Evolutionary conservation across 2,888 invertebrate species (phyloP).

Genomic region (Calameuta pallipes): DNA sequence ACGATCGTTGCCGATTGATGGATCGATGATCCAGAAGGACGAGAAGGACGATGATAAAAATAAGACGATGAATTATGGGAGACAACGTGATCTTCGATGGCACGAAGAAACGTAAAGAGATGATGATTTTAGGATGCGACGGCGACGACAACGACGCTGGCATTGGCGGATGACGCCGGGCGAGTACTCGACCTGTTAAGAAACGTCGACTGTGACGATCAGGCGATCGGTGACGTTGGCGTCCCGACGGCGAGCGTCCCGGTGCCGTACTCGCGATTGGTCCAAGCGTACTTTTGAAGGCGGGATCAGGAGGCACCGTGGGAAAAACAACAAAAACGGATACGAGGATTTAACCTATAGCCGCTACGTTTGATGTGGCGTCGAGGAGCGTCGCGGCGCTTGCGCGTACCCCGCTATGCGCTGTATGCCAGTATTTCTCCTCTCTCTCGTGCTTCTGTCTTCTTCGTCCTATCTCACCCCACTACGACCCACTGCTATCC

Average conservation of each 20-base stretch:
- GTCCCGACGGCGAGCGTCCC: slow-evolving; percentile 38
- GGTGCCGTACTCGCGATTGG: slow-evolving; percentile 51
- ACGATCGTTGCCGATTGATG: not conserved
- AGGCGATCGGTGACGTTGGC: slow-evolving; percentile 37
- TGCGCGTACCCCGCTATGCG: slow-evolving; percentile 38
- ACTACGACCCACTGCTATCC: slow-evolving; percentile 14
- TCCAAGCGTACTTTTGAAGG: slow-evolving; percentile 62
- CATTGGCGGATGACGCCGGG: slow-evolving; percentile 27
- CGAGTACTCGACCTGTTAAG: slow-evolving; percentile 29
- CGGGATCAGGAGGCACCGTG: slow-evolving; percentile 66
- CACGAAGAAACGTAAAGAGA: not conserved
- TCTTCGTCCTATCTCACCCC: not conserved
- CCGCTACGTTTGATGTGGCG: slow-evolving; percentile 63
- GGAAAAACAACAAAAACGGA: slow-evolving; percentile 63
- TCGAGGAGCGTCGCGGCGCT: slow-evolving; percentile 50
- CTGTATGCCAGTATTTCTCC: slow-evolving; percentile 9
- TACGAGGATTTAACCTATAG: slow-evolving; percentile 66
- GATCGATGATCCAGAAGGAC: not conserved
- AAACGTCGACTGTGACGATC: slow-evolving; percentile 31
- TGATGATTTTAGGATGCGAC: not conserved
- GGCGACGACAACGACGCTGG: slow-evolving; percentile 9
- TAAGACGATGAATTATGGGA: not conserved
- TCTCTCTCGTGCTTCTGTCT: not conserved
- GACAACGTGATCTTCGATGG: not conserved
- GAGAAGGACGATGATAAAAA: not conserved